A percentile compares a stretch with the other conserved stretches of the same genome.
These are phyloP conservation scores for Gibbula magus DNA, from an alignment of 2,888 invertebrate genomes.

Conservation along the genomic window DNA sequence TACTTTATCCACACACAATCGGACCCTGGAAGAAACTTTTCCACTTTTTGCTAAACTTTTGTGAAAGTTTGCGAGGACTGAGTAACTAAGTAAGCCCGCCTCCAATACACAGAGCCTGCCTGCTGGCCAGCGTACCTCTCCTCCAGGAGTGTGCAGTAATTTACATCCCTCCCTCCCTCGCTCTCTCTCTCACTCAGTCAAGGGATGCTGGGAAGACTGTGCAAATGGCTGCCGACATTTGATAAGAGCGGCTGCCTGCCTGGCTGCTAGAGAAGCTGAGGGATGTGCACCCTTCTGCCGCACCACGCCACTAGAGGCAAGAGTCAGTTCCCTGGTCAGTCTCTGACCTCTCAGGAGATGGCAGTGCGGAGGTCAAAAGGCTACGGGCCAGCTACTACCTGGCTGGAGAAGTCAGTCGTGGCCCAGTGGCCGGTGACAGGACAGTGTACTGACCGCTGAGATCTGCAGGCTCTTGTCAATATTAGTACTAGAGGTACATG, in stretches of 20 bases:
- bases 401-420: not conserved
- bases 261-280: not conserved
- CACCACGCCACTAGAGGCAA: not conserved
- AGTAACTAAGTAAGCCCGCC: not conserved
- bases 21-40: not conserved
- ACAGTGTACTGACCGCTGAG: no score
- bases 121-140: not conserved
- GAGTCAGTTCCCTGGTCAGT: not conserved
- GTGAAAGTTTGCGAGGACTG: not conserved
- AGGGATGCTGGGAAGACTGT: constrained; percentile 4
- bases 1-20: not conserved
- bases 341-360: constrained; percentile 24
- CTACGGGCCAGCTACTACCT: constrained; percentile 1
- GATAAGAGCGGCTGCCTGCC: constrained; percentile 11
- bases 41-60: constrained; percentile 12
- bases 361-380: constrained; percentile 26
- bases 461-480: no score
- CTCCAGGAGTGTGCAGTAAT: constrained; percentile 4
- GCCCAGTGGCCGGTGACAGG: no score
- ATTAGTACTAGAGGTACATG: no score
- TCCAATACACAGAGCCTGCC: not conserved
- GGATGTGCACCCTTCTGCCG: constrained; percentile 2
- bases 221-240: constrained; percentile 22
- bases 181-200: not conserved
- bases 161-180: not conserved